phyloP scores from a whole-genome alignment of 2,888 invertebrate species.

The Yponomeuta sedellus region DNA sequence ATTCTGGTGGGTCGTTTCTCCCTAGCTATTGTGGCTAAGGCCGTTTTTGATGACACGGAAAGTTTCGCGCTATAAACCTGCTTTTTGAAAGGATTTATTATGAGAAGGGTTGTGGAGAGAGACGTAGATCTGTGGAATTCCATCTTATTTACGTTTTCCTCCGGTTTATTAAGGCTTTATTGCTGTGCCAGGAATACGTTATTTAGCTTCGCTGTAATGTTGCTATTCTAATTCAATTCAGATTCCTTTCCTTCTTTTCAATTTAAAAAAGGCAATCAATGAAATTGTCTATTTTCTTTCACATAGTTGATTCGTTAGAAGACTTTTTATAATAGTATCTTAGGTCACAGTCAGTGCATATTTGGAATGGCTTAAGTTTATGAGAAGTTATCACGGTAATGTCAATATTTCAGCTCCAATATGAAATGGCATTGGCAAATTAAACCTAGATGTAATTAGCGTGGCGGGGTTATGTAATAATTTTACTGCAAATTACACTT shows the following conservation, averaged over 20 bases:
- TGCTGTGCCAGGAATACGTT: constrained; percentile 13
- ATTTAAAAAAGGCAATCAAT: neutral
- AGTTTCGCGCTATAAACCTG: constrained; percentile 54
- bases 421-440: neutral
- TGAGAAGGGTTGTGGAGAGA: constrained; percentile 44
- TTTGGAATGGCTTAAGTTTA: neutral
- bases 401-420: neutral
- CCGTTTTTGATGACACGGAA: constrained; percentile 55
- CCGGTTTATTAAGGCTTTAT: constrained; percentile 28
- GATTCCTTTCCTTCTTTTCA: neutral
- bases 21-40: neutral
- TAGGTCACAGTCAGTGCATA: no score
- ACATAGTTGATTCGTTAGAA: no score
- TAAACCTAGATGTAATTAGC: neutral
- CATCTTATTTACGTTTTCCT: constrained; percentile 24
- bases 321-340: no score
- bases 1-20: neutral
- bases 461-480: neutral
- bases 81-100: constrained; percentile 58
- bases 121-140: constrained; percentile 31
- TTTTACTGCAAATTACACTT: neutral
- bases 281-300: neutral
- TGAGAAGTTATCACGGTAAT: neutral
- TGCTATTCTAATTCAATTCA: neutral
- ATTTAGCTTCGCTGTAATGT: constrained; percentile 4